Base-by-base conservation (phyloP, 2,797 vertebrate species). In the Champsocephalus esox region DNA sequence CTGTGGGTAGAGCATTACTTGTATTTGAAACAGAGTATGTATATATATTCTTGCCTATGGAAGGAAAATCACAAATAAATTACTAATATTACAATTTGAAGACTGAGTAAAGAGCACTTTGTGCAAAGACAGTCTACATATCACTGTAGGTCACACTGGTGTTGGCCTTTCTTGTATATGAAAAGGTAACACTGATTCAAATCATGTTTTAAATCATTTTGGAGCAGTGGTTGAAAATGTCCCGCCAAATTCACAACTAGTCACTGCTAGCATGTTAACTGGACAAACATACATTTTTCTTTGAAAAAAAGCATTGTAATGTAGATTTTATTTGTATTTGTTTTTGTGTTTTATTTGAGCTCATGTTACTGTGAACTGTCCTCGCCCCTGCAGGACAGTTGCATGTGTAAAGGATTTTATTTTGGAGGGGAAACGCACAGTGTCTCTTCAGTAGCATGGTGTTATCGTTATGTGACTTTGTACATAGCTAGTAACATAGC, bases 371-470 rank as follows among this genome's bases (percentile, higher is more conserved):
- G 24, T 52, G 57, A 55, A 63, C 34, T n/a, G 55, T 46, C 54
- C 43, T 38, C 12, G 3, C 16, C 58, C 69, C 70, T 73, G 52
- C 76, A 70, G 58, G 62, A n/a, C 9, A 24, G 70, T 62, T 80
- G 84, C 79, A 91, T 82, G 79, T 84, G 49, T 80, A 7, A 5
- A 34, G 58, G 76, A 21, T 67, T 84, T 79, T 52, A 71, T 62
- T 80, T 70, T 51, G 49, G 28, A 73, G 73, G 80, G 70, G 49
- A 77, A 60, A n/a, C 9, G n/a, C 80, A 68, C 48, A 65, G 73
- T 41, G 75, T 85, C 63, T 83, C 85, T 84, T 83, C 72, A 84
- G 87, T 87, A 90, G 88, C 88, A 85, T 87, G 83, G 84, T 81
- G 66, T 54, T 83, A 75, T 81, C 73, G 49, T 82, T 86, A 67